Conservation (phyloP, 2,797 vertebrate genomes). For the Caiman crocodilus region DNA sequence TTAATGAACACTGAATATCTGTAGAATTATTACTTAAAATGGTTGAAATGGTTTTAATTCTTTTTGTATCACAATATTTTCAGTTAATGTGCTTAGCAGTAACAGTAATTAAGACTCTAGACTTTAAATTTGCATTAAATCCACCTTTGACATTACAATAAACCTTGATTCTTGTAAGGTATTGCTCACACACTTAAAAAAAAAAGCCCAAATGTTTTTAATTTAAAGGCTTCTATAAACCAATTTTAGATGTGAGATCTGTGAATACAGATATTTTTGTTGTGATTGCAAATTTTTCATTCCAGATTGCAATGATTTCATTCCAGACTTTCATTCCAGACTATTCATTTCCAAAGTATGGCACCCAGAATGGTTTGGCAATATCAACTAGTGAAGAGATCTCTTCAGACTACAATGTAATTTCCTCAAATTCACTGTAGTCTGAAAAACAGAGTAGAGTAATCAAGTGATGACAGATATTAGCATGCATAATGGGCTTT, state of each 20-base stretch:
- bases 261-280: background rate
- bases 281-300: conserved; percentile 18
- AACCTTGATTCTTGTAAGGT: conserved; percentile 44
- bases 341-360: conserved; percentile 50
- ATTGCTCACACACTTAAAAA: background rate
- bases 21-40: conserved; percentile 72
- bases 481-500: conserved; percentile 84
- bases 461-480: conserved; percentile 85
- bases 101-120: conserved; percentile 71
- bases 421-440: conserved; percentile 69
- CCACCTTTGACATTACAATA: conserved; percentile 47
- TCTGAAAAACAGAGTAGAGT: conserved; percentile 70
- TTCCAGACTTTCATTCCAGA: conserved; percentile 65
- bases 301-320: conserved; percentile 52
- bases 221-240: conserved; percentile 2
- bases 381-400: conserved; percentile 25
- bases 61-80: conserved; percentile 73
- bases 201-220: background rate
- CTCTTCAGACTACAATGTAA: conserved; percentile 59
- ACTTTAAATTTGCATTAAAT: conserved; percentile 70
- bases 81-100: conserved; percentile 73
- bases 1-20: conserved; percentile 73
- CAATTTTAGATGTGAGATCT: background rate
- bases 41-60: conserved; percentile 67
- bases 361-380: conserved; percentile 56